phyloP scores from a whole-genome alignment of 1,140 invertebrate species.

The Lanistes nyassanus region DNA sequence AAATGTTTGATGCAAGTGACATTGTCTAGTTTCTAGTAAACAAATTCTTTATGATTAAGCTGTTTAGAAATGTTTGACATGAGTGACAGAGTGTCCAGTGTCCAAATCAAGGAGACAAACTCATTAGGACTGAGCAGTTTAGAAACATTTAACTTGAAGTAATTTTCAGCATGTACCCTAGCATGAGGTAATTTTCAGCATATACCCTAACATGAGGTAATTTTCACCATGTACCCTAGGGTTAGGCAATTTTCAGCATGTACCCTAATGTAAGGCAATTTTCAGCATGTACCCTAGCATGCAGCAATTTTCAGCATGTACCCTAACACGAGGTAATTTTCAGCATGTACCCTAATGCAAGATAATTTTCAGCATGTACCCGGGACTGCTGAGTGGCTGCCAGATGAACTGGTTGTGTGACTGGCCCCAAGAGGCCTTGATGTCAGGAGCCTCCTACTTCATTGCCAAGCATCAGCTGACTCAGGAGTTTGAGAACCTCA shows the following conservation, averaged over 20 bases:
- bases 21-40: too few species aligned
- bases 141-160: too few species aligned
- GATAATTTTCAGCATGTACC: slow-evolving; percentile 55
- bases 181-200: too few species aligned
- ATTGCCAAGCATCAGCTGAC: slow-evolving; percentile 57
- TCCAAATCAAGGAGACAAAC: too few species aligned
- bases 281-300: neutral
- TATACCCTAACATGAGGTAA: too few species aligned
- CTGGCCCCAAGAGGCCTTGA: slow-evolving; percentile 62
- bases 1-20: too few species aligned
- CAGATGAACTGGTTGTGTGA: slow-evolving; percentile 66
- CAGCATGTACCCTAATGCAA: neutral
- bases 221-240: neutral
- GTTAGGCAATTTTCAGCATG: neutral
- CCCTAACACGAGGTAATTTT: neutral
- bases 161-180: slow-evolving; percentile 48
- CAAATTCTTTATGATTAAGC: too few species aligned
- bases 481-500: slow-evolving; percentile 60
- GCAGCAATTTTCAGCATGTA: neutral
- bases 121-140: too few species aligned
- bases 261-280: neutral
- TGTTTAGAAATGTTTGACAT: too few species aligned
- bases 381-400: slow-evolving; percentile 63
- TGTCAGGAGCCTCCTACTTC: slow-evolving; percentile 63
- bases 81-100: too few species aligned